Evolutionary conservation across 2,888 invertebrate species (phyloP), one percentile per base, ranked within the genome.

Genomic region (Drosophila kanekoi): DNA sequence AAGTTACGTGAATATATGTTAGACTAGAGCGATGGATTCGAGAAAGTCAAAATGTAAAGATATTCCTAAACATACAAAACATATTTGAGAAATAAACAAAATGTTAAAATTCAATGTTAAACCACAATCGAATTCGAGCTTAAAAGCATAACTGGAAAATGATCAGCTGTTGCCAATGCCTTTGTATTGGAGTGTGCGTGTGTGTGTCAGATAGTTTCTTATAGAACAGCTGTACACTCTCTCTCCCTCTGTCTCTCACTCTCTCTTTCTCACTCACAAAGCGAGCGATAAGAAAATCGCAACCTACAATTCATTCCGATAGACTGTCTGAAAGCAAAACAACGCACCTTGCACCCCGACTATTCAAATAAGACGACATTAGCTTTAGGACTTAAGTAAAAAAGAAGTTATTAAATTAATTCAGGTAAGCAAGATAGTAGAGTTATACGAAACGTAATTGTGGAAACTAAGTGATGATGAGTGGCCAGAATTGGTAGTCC

Each of bases 41-140:
- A 52, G 54, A 52, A 64, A 77, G 71, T 74, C 47, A 59, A 76
- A 72, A 69, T 72, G 78, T 81, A 71, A 72, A 69, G 79, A 70
- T 86, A 82, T 83, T 85, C 69, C 72, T 65, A 82, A 62, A 47
- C 56, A 44, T 60, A 70, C 48, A 64, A 56, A 38, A 68, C 58
- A 67, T 80, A 79, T 70, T 59, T 68, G 65, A 58, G 59, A 66
- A 76, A 70, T 69, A 83, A 84, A 58, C 47, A 63, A 69, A 67
- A 66, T 70, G 79, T 84, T 81, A 60, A 72, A 64, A 60, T 68
- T 70, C 59, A 66, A 62, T 67, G 67, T 72, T 72, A 57, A 72
- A 33, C 13, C 38, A 59, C 33, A 51, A 40, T 18, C 35, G 47
- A 59, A 59, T 13, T 41, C 11, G 28, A 59, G 57, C 59, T 47